A percentile compares a stretch with the other conserved stretches of the same genome.
These are phyloP conservation scores for Homarus americanus DNA, from an alignment of 1,140 invertebrate genomes.

Conservation along the genomic window DNA sequence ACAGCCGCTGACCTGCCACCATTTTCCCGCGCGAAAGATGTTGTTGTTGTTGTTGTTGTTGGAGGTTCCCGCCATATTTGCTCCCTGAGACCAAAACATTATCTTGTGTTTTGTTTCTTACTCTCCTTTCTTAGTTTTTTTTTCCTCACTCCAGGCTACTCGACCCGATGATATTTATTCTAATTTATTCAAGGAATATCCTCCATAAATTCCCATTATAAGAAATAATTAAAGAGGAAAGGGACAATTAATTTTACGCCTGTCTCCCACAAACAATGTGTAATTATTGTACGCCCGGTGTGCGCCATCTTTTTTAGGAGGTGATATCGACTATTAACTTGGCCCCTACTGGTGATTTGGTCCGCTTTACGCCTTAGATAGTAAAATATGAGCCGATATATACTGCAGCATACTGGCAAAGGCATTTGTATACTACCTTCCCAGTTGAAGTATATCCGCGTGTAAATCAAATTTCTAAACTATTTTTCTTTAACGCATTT, in stretches of 20 bases:
- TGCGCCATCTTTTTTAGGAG: no score
- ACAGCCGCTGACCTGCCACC: no score
- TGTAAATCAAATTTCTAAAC: no score
- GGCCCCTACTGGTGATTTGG: neutral
- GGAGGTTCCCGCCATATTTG: no score
- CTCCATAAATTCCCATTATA: constrained; percentile 18
- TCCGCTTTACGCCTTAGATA: neutral
- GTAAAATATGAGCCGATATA: neutral
- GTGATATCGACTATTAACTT: neutral
- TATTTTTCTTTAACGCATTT: no score
- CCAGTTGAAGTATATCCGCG: neutral
- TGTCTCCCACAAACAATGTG: constrained; percentile 12
- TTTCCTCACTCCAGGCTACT: no score
- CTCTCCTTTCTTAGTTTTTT: no score
- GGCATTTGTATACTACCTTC: neutral
- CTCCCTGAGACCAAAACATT: no score
- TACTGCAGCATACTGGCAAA: neutral
- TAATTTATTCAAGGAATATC: neutral
- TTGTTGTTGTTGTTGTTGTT: no score
- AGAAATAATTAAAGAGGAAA: constrained; percentile 9
- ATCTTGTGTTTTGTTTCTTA: no score
- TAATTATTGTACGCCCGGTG: neutral
- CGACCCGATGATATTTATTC: neutral
- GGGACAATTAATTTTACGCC: neutral
- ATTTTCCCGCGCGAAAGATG: no score